These are phyloP conservation scores for Corynorhinus townsendii DNA, from an alignment of 2,113 vertebrate species.

Conservation along the genomic window DNA sequence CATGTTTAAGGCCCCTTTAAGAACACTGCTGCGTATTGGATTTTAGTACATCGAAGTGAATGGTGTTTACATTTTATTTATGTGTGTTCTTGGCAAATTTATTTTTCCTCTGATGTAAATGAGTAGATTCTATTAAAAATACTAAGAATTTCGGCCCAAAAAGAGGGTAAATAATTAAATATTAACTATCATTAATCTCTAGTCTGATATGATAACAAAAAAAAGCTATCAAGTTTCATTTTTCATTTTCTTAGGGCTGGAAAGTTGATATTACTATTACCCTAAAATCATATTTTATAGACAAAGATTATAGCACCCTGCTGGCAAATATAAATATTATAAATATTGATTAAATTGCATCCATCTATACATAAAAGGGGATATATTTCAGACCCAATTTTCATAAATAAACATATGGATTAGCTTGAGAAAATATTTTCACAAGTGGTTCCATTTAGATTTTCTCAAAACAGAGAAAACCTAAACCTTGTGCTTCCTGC, in stretches of 20 bases:
- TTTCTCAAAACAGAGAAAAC: neutral
- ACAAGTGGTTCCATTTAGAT: neutral
- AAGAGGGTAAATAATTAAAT: neutral
- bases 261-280: neutral
- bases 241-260: neutral
- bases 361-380: neutral
- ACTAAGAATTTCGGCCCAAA: neutral
- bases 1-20: neutral
- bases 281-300: neutral
- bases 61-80: neutral
- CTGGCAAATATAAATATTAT: neutral
- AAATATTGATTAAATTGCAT: neutral
- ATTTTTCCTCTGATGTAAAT: neutral
- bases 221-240: neutral
- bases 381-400: neutral
- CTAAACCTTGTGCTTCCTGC: neutral
- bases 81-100: neutral
- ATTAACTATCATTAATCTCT: neutral
- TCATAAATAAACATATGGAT: neutral
- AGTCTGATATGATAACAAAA: neutral
- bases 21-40: neutral
- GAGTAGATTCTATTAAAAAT: neutral
- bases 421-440: conserved; percentile 4
- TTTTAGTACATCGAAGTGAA: neutral
- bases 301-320: neutral